A percentile compares a stretch with the other conserved stretches of the same genome.
Conservation (phyloP, 2,113 vertebrate genomes). For the Mesocricetus auratus region DNA sequence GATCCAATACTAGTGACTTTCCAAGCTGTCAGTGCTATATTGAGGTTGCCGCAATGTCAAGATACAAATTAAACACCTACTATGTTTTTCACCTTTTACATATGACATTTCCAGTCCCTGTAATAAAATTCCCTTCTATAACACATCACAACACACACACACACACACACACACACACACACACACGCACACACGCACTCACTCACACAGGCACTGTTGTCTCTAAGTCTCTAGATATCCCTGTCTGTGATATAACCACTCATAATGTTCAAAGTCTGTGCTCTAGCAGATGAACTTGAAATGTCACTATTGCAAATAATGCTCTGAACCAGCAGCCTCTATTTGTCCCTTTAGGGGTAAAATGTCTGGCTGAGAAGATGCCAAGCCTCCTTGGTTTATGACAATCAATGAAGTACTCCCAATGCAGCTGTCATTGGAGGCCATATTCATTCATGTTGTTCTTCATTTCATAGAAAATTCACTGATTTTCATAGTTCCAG, state of each 20-base stretch:
- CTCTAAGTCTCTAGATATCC: background rate
- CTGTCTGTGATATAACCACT: background rate
- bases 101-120: background rate
- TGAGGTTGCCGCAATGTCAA: background rate
- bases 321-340: background rate
- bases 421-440: background rate
- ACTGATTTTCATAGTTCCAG: background rate
- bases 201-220: background rate
- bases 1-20: background rate
- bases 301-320: slow-evolving; percentile 24
- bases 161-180: background rate
- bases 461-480: background rate
- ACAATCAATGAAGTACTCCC: background rate
- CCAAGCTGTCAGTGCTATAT: background rate
- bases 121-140: background rate
- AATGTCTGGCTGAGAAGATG: background rate
- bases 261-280: background rate
- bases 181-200: too few relatives aligned
- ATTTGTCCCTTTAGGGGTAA: background rate
- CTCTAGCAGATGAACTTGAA: background rate
- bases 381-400: background rate
- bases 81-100: background rate
- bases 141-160: background rate
- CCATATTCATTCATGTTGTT: background rate
- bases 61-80: background rate